Base-by-base conservation (phyloP, 2,888 invertebrate genomes). In the Drosophila greeni region DNA sequence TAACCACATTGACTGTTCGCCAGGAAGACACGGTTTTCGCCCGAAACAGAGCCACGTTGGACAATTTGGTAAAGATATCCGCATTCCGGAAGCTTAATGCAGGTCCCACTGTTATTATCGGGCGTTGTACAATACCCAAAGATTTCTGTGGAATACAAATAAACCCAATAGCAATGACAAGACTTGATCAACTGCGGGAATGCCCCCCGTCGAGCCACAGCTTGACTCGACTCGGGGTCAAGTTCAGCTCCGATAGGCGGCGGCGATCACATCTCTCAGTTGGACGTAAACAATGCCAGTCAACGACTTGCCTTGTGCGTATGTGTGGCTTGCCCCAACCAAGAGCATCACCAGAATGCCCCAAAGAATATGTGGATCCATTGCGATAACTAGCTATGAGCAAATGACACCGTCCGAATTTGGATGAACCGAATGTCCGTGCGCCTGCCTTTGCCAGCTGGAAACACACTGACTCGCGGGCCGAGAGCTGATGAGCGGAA, bases 1-100 rank as follows among this genome's bases (percentile, higher is more conserved):
- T 91, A 93, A 2, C 94, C 93, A 80, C 95, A 95, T 71, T 93
- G 92, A 8, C 94, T 91, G 40, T 88, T 87, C 51, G 91, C 88
- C 39, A 95, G 87, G 59, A 91, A 91, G 5, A 0, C 9, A 12
- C 75, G 79, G 12, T 85, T 74, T 14, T 55, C 40, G 1, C 54
- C 5, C 1, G 75, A 54, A 9, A 86, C 16, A 2, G 65, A 48
- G 1, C 45, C 62, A 8, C 57, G 72, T n/a, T 64, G 51, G 5
- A 86, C 66, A 4, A 86, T 45, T 0, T 82, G 57, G 47, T 69
- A 87, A 1, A 86, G 74, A 40, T 72, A 73, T 3, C 54, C 59
- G 45, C 86, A 86, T 20, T 82, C 58, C 8, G 40, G 42, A 7
- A 86, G 70, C 12, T 74, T 45, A 8, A 87, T 78, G 69, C 86